Conservation (phyloP, 92 coral and sea anemone species). For the Epizoanthus ramosus region DNA sequence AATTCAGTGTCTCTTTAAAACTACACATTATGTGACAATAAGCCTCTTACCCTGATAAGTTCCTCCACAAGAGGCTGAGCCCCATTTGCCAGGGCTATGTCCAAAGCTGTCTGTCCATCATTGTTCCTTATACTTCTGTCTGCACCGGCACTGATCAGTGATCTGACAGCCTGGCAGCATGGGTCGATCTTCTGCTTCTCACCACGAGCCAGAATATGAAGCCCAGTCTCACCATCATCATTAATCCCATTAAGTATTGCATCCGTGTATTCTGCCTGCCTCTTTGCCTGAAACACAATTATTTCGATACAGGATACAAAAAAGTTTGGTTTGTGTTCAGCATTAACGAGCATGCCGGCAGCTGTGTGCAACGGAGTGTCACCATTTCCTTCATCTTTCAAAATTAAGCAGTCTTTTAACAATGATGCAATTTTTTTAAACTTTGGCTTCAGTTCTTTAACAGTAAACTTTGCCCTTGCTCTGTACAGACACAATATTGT, state of each 20-base stretch:
- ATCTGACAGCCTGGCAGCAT: constrained; percentile 87
- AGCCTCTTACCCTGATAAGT: constrained; percentile 80
- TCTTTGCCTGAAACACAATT: constrained; percentile 83
- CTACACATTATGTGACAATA: not conserved
- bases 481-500: constrained; percentile 80
- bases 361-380: constrained; percentile 97
- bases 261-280: constrained; percentile 76
- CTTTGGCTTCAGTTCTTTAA: constrained; percentile 93
- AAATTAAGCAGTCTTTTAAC: constrained; percentile 76
- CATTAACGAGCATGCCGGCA: constrained; percentile 88
- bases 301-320: constrained; percentile 89
- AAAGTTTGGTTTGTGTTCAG: constrained; percentile 92
- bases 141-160: constrained; percentile 89
- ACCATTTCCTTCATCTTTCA: constrained; percentile 91
- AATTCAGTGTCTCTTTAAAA: not conserved
- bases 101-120: constrained; percentile 93
- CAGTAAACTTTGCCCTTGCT: constrained; percentile 86
- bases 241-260: constrained; percentile 91
- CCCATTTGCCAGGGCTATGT: constrained; percentile 86
- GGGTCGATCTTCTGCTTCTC: constrained; percentile 87
- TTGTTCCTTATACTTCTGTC: constrained; percentile 95
- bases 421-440: constrained; percentile 80
- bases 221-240: constrained; percentile 91
- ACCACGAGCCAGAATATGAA: constrained; percentile 90
- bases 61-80: constrained; percentile 91